Evolutionary conservation across 2,888 invertebrate species (phyloP).

Genomic region (Drosophila eohydei): DNA sequence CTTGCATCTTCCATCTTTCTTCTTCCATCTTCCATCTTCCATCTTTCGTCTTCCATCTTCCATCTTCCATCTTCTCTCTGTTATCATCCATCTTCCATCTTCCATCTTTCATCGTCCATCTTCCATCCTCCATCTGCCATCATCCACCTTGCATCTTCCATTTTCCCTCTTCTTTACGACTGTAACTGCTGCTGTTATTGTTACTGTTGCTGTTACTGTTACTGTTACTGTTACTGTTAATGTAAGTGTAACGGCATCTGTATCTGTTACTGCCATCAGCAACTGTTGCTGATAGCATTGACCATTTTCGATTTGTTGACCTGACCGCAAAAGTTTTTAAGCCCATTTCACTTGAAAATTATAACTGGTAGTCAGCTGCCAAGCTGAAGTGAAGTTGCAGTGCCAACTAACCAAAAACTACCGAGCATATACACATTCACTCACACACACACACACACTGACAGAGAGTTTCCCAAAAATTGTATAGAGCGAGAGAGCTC

Average conservation of each 20-base stretch:
- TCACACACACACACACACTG: conserved; percentile 13
- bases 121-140: too few relatives aligned
- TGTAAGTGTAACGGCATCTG: not conserved
- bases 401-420: conserved; percentile 25
- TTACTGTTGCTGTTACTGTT: not conserved
- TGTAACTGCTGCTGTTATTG: not conserved
- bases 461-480: conserved; percentile 48
- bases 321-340: conserved; percentile 71
- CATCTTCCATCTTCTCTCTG: too few relatives aligned
- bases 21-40: too few relatives aligned
- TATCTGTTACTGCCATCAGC: not conserved
- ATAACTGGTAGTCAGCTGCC: conserved; percentile 48
- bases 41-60: too few relatives aligned
- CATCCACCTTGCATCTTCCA: too few relatives aligned
- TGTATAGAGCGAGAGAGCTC: not conserved
- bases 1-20: too few relatives aligned
- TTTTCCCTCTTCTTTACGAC: not conserved
- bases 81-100: too few relatives aligned
- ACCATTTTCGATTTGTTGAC: conserved; percentile 36
- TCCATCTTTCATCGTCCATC: too few relatives aligned
- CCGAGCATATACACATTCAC: conserved; percentile 38
- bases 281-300: not conserved
- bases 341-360: conserved; percentile 70
- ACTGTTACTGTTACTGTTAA: not conserved
- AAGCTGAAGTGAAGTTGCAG: conserved; percentile 31